Evolutionary conservation across 2,888 invertebrate genomes (phyloP).

Genomic region (Pristionchus maxplancki): DNA sequence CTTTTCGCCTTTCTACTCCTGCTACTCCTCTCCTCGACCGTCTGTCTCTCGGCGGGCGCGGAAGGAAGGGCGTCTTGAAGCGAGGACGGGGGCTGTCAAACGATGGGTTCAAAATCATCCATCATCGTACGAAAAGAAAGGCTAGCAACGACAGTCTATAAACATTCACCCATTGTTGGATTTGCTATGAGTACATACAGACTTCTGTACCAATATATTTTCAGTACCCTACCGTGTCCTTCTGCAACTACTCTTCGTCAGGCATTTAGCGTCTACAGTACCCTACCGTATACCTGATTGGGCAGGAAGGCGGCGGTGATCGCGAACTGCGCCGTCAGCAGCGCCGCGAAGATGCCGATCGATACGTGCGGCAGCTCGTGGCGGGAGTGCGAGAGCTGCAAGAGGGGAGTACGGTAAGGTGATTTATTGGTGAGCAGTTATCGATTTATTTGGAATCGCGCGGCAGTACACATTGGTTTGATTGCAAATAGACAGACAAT

Average conservation of each 20-base stretch:
- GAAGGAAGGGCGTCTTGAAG: neutral
- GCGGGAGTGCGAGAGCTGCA: conserved; percentile 63
- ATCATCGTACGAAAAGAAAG: neutral
- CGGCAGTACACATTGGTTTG: too few relatives aligned
- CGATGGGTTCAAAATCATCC: neutral
- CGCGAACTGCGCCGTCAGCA: conserved; percentile 67
- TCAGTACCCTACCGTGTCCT: neutral
- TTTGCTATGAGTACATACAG: too few relatives aligned
- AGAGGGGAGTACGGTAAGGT: neutral
- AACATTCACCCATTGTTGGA: neutral
- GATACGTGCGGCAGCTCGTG: conserved; percentile 58
- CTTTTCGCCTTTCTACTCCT: neutral
- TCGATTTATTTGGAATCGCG: too few relatives aligned
- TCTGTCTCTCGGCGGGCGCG: neutral
- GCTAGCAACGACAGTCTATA: too few relatives aligned
- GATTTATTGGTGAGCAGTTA: too few relatives aligned
- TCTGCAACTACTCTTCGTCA: too few relatives aligned
- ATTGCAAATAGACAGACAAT: too few relatives aligned
- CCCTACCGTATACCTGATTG: conserved; percentile 50
- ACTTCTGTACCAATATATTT: neutral
- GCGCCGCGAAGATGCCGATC: conserved; percentile 63
- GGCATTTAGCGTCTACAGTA: neutral
- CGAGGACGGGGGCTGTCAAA: neutral
- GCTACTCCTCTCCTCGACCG: neutral
- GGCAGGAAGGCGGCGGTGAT: conserved; percentile 62